Percentiles rank a stretch among this genome's conserved stretches.
Evolutionary conservation across 2,888 invertebrate species (phyloP).

Genomic region (Corbicula japonica): DNA sequence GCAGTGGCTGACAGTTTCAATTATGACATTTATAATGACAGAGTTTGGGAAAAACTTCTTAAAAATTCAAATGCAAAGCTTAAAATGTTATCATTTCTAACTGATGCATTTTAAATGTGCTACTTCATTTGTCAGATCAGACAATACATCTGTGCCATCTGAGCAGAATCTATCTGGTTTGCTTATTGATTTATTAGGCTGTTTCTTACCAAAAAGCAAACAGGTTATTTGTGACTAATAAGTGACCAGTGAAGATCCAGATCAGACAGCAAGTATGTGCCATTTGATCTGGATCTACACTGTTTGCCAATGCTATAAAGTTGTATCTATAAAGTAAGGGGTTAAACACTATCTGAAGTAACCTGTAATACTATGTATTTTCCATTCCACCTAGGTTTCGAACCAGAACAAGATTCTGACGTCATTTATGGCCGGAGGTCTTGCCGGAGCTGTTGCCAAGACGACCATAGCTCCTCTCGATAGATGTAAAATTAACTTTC

Average conservation of each 20-base stretch:
- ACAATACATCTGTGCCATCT: too few species aligned
- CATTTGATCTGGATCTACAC: too few species aligned
- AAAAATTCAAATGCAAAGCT: too few species aligned
- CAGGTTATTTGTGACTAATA: neutral
- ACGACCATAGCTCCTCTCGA: constrained; percentile 98
- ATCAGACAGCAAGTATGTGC: neutral
- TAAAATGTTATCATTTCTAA: too few species aligned
- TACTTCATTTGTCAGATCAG: too few species aligned
- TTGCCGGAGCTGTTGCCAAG: constrained; percentile 97
- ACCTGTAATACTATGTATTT: neutral
- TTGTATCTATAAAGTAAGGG: neutral
- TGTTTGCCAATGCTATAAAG: neutral
- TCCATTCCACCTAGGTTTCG: constrained; percentile 76
- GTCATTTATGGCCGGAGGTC: constrained; percentile 95
- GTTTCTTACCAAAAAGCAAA: neutral
- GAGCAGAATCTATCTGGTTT: too few species aligned
- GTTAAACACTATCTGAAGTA: neutral
- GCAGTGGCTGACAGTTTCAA: too few species aligned
- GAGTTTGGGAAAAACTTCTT: too few species aligned
- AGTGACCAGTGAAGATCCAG: too few species aligned
- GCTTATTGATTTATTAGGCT: too few species aligned
- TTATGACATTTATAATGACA: too few species aligned
- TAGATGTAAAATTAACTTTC: constrained; percentile 99
- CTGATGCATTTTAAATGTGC: too few species aligned
- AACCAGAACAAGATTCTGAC: constrained; percentile 88